Evolutionary conservation across 2,888 invertebrate genomes (phyloP).

Genomic region (Callosobruchus maculatus): DNA sequence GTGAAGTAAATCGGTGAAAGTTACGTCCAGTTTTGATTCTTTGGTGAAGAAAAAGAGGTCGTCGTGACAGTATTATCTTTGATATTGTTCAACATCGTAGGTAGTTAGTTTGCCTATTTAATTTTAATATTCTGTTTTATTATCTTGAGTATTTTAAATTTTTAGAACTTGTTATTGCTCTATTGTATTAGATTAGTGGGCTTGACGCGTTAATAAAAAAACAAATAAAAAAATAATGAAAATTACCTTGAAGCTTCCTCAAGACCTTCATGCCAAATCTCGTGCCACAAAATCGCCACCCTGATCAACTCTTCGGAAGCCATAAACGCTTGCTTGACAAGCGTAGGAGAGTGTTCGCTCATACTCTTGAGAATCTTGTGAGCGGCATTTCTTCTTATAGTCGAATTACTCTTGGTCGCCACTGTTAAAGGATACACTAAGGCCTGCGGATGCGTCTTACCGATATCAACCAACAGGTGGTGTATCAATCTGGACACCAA

Average conservation of each 20-base stretch:
- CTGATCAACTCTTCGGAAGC: conserved; percentile 95
- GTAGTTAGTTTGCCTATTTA: too few relatives aligned
- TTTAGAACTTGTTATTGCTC: too few relatives aligned
- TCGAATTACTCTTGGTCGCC: conserved; percentile 90
- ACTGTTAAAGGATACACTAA: conserved; percentile 96
- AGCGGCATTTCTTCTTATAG: conserved; percentile 82
- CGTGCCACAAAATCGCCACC: conserved; percentile 99
- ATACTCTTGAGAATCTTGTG: conserved; percentile 92
- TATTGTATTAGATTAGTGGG: too few relatives aligned
- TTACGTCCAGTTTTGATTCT: too few relatives aligned
- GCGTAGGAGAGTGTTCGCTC: conserved; percentile 86
- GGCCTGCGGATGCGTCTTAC: conserved; percentile 96
- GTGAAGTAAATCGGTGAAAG: too few relatives aligned
- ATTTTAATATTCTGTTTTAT: too few relatives aligned
- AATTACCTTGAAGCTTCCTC: conserved; percentile 79
- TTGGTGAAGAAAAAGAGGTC: too few relatives aligned
- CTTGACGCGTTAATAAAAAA: too few relatives aligned
- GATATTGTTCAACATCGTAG: too few relatives aligned
- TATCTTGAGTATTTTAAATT: too few relatives aligned
- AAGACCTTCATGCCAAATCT: conserved; percentile 97
- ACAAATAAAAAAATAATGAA: too few relatives aligned
- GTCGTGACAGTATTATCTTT: too few relatives aligned
- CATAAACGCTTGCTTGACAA: conserved; percentile 95
- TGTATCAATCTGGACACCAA: conserved; percentile 89
- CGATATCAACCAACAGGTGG: conserved; percentile 91